phyloP scores from a whole-genome alignment of 2,113 vertebrate genomes.

The Archocentrus centrarchus region DNA sequence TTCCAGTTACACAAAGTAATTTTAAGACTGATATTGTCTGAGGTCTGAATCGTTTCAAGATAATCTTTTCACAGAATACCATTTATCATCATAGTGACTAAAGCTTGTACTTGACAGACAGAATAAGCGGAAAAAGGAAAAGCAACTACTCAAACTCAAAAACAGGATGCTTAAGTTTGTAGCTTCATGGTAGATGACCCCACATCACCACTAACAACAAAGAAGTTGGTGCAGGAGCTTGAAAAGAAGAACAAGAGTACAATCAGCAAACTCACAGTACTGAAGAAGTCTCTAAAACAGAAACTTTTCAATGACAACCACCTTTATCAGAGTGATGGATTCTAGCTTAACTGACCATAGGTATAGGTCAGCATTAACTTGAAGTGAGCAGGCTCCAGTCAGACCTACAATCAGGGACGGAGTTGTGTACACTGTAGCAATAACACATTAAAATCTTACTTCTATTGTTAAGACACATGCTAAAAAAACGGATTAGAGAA shows the following conservation, averaged over 20 bases:
- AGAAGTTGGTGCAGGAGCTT: background rate
- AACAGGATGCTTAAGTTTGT: too few species aligned
- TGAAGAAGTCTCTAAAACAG: too few species aligned
- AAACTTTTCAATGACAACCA: background rate
- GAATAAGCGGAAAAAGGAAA: background rate
- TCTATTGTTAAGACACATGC: background rate
- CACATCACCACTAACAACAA: background rate
- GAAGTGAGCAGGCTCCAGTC: background rate
- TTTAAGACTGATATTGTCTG: background rate
- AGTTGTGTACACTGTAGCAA: background rate
- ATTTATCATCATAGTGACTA: background rate
- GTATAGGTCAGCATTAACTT: background rate
- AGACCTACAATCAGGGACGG: background rate
- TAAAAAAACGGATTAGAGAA: background rate
- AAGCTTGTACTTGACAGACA: background rate
- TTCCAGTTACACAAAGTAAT: background rate
- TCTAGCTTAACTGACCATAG: background rate
- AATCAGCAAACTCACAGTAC: background rate
- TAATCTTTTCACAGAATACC: background rate
- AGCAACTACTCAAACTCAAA: background rate
- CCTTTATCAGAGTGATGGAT: too few species aligned
- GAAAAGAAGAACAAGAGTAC: too few species aligned
- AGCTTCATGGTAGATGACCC: background rate
- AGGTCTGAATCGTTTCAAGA: background rate
- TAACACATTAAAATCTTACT: background rate